Percentiles rank a stretch among this genome's conserved stretches.
Evolutionary conservation across 2,888 invertebrate species (phyloP).

Genomic region (Erebia palarica): DNA sequence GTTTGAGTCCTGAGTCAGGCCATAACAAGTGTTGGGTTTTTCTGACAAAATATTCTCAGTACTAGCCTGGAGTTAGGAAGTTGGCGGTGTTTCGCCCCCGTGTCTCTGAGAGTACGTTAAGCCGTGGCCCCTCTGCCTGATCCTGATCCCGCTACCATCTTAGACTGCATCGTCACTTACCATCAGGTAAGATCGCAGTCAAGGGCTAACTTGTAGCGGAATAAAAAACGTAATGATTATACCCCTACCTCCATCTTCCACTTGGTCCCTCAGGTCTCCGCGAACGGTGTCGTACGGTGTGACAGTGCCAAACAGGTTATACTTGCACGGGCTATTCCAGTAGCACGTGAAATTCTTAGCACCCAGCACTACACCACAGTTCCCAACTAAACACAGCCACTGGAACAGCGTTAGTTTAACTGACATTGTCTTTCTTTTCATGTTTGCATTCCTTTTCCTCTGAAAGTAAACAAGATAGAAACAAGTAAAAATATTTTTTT

Average conservation of each 20-base stretch:
- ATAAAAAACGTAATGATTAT: neutral
- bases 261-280: constrained; percentile 64
- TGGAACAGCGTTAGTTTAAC: constrained; percentile 5
- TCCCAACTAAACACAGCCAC: constrained; percentile 21
- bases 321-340: constrained; percentile 59
- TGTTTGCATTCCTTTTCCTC: neutral
- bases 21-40: no score
- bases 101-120: no score
- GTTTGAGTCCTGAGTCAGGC: no score
- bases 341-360: constrained; percentile 52
- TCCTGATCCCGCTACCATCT: no score
- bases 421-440: constrained; percentile 11
- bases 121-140: no score
- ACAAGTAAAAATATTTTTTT: neutral
- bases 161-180: no score
- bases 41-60: no score
- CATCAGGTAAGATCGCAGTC: no score
- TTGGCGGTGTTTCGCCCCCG: no score
- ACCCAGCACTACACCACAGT: constrained; percentile 36
- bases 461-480: neutral
- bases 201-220: no score
- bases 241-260: constrained; percentile 1
- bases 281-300: constrained; percentile 67
- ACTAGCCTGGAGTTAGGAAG: no score
- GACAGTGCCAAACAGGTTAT: constrained; percentile 58